Evolutionary conservation across 1,140 invertebrate genomes (phyloP), one percentile per base, ranked within the genome.

Genomic region (Teleopsis dalmanni): DNA sequence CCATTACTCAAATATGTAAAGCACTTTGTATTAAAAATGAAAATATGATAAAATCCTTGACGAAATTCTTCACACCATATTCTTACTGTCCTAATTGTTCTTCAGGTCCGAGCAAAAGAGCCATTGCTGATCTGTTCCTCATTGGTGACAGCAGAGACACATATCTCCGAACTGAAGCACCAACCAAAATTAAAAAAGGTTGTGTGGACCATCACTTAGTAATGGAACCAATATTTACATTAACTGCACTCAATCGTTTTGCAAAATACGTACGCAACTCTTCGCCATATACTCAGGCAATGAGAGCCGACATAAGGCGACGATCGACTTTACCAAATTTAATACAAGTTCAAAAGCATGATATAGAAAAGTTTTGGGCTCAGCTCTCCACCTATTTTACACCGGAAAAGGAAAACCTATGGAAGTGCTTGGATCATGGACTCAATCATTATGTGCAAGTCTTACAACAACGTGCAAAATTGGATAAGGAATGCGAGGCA

Each of bases 1-100:
- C 75, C 52, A 65, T 87, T 16, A 82, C 85, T 57, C 81, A 79
- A 51, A 77, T 85, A 19, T 54, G 18, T 11, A 48, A 75, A 0
- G 79, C 78, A 0, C 49, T 82, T 16, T 69, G 70, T 10, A 74
- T 82, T n/a, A 65, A 60, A 4, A 71, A 72, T 18, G 51, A 73
- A 44, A 57, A 72, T 14, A 75, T 80, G 41, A 67, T 82, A 0
- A 56, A 76, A 40, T 57, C 75, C 21, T 55, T 83, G 11, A 54
- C 77, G 1, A 66, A 77, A 41, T 76, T 74, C 37, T 82, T 83
- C 57, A 43, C 77, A 26, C 80, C 80, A 0, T 81, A 80, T 47
- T 68, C 77, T 3, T 73, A 74, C 48, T 82, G 81, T 57, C 68
- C 73, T 0, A 72, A 62, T 23, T 83, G 81, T 55, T 55, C 60